phyloP scores from a whole-genome alignment of 2,888 invertebrate species.

The Chymomyza fuscimana region DNA sequence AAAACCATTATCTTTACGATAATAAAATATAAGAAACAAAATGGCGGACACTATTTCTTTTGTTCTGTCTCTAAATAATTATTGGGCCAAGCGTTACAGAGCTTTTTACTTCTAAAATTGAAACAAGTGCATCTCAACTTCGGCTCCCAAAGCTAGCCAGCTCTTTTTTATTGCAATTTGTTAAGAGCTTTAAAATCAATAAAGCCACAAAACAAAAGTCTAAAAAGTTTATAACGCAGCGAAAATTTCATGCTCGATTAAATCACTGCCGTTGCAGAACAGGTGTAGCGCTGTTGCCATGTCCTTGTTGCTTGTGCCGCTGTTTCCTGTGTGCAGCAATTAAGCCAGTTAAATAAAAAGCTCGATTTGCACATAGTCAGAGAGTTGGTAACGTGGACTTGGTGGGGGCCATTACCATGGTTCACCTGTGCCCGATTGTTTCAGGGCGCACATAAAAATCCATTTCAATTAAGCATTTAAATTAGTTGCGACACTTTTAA shows the following conservation, averaged over 20 bases:
- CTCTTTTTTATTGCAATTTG: not conserved
- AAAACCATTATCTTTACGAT: no score
- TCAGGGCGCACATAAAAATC: conserved; percentile 63
- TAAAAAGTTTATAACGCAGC: conserved; percentile 25
- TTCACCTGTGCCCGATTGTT: conserved; percentile 51
- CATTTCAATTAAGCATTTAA: conserved; percentile 77
- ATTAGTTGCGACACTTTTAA: conserved; percentile 73
- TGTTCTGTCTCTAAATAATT: no score
- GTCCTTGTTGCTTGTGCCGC: conserved; percentile 36
- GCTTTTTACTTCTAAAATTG: not conserved
- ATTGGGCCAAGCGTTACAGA: no score
- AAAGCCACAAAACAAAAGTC: conserved; percentile 28
- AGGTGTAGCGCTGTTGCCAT: not conserved
- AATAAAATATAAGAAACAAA: no score
- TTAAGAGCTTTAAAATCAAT: conserved; percentile 58
- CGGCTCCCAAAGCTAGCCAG: not conserved
- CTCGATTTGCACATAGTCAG: conserved; percentile 60
- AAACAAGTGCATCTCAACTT: not conserved
- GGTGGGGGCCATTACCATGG: conserved; percentile 27
- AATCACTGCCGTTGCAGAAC: conserved; percentile 35
- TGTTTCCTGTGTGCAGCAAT: conserved; percentile 48
- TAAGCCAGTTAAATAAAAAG: conserved; percentile 73
- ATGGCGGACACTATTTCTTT: no score
- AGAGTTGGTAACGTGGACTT: conserved; percentile 41
- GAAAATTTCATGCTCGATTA: conserved; percentile 65